Evolutionary conservation across 2,797 vertebrate genomes (phyloP).

Genomic region (Trachops cirrhosus): DNA sequence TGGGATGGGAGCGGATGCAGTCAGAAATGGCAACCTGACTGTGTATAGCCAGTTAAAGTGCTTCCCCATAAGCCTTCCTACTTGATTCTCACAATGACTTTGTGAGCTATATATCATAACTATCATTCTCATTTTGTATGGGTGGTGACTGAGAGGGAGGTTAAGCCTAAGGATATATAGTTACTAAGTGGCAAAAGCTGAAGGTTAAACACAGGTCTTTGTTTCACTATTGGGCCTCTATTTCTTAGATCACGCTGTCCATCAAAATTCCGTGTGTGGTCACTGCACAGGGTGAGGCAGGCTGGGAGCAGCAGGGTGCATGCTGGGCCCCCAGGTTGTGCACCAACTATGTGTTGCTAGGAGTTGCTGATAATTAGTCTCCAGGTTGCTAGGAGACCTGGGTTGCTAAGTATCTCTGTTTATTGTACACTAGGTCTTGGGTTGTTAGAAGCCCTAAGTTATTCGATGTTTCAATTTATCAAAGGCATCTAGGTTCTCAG

Average conservation of each 20-base stretch:
- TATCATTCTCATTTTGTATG: not conserved
- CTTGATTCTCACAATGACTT: not conserved
- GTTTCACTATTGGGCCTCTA: not conserved
- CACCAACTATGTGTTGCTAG: slow-evolving; percentile 58
- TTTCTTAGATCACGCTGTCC: not conserved
- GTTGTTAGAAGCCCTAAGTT: slow-evolving; percentile 62
- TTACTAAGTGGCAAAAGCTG: not conserved
- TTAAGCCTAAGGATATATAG: not conserved
- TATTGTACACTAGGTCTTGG: slow-evolving; percentile 56
- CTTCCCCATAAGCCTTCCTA: not conserved
- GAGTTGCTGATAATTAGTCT: slow-evolving; percentile 63
- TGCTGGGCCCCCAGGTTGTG: slow-evolving; percentile 9
- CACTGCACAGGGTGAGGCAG: not conserved
- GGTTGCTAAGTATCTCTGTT: slow-evolving; percentile 69
- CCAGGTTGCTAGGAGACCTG: slow-evolving; percentile 67
- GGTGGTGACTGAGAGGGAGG: not conserved
- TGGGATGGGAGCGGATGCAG: not conserved
- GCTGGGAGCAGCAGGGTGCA: not conserved
- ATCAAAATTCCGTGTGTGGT: not conserved
- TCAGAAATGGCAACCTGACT: not conserved
- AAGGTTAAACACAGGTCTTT: not conserved
- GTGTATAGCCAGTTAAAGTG: not conserved
- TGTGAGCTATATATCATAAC: not conserved
- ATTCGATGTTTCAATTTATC: slow-evolving; percentile 62
- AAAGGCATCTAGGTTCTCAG: slow-evolving; percentile 36